A percentile compares a stretch with the other conserved stretches of the same genome.
Conservation (phyloP, 1,140 invertebrate genomes). For the Plutomurus gul region DNA sequence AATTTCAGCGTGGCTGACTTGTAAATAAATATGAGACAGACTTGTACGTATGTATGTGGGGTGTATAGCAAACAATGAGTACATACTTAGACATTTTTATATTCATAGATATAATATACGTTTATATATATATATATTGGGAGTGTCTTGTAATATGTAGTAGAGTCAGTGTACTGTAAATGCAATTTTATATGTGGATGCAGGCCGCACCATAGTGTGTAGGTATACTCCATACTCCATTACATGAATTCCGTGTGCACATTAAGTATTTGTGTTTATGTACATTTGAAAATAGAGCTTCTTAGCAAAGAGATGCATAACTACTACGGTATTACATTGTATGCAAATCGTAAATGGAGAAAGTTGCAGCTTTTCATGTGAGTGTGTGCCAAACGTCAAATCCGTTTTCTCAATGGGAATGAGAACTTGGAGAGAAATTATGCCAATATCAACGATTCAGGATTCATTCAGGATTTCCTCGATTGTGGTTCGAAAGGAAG, state of each 20-base stretch:
- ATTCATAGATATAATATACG: too few species aligned
- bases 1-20: constrained; percentile 2
- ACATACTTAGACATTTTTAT: too few species aligned
- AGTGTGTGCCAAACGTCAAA: constrained; percentile 44
- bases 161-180: too few species aligned
- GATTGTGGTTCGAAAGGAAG: constrained; percentile 49
- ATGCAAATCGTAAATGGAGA: constrained; percentile 8
- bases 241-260: too few species aligned
- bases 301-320: background rate
- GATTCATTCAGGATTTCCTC: constrained; percentile 53
- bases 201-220: too few species aligned
- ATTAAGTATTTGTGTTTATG: background rate
- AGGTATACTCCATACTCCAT: too few species aligned
- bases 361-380: constrained; percentile 36
- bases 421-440: constrained; percentile 43
- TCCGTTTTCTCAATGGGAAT: constrained; percentile 33
- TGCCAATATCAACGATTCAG: constrained; percentile 52
- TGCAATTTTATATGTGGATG: too few species aligned
- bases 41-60: background rate
- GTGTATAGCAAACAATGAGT: too few species aligned
- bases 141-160: too few species aligned
- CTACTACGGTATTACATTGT: background rate
- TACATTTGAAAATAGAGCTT: background rate
- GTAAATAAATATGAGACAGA: background rate
- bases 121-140: too few species aligned